phyloP scores from a whole-genome alignment of 2,797 vertebrate species.

The Huso huso region DNA sequence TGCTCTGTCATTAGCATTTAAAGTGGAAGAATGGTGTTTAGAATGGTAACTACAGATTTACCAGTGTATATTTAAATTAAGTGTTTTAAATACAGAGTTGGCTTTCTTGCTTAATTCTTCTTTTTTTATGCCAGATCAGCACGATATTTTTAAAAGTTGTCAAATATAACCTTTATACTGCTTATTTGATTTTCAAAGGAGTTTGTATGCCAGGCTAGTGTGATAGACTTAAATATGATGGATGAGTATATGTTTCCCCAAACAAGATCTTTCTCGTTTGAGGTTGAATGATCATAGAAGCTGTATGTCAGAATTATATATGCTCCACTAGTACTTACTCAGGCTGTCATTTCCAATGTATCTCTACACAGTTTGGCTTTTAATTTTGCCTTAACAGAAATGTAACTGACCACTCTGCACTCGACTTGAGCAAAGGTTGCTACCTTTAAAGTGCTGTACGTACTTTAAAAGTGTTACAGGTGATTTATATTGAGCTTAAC shows the following conservation, averaged over 20 bases:
- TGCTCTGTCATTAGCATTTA: too few relatives aligned
- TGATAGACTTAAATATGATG: neutral
- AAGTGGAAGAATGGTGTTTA: too few relatives aligned
- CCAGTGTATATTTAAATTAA: too few relatives aligned
- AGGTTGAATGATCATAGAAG: neutral
- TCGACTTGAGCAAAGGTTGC: too few relatives aligned
- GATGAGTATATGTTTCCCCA: neutral
- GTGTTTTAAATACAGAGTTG: too few relatives aligned
- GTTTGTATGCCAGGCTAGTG: neutral
- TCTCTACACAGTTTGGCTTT: neutral
- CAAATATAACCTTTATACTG: neutral
- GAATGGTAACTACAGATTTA: too few relatives aligned
- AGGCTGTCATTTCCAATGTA: neutral
- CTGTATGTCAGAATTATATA: neutral
- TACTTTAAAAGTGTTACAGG: too few relatives aligned
- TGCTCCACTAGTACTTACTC: neutral
- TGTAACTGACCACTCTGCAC: too few relatives aligned
- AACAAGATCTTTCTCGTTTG: neutral
- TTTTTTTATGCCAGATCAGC: neutral
- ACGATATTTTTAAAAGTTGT: neutral
- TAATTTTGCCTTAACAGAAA: neutral
- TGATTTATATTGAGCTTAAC: too few relatives aligned
- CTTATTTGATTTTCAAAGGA: neutral
- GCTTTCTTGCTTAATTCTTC: neutral
- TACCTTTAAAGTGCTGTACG: too few relatives aligned